phyloP scores from a whole-genome alignment of 2,888 invertebrate species.

The Tenthredo amoena region DNA sequence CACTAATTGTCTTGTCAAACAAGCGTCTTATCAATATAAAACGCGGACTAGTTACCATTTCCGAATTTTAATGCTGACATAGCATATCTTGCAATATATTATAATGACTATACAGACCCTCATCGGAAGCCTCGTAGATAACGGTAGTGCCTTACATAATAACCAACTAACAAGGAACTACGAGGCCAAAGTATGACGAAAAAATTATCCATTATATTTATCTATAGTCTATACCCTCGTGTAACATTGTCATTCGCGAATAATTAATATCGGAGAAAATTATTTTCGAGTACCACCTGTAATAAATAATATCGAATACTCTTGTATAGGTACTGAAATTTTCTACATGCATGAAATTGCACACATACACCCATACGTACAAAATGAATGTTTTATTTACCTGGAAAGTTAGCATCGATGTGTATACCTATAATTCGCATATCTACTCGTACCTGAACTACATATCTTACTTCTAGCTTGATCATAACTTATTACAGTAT shows the following conservation, averaged over 20 bases:
- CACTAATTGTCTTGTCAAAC: background rate
- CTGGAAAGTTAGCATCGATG: background rate
- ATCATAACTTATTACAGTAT: slow-evolving; percentile 9
- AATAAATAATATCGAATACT: background rate
- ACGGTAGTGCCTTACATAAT: background rate
- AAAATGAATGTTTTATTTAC: background rate
- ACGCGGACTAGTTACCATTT: background rate
- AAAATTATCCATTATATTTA: background rate
- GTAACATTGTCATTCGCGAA: background rate
- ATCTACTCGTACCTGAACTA: background rate
- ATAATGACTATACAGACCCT: background rate
- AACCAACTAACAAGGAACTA: background rate
- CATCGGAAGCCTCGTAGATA: background rate
- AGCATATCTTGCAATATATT: background rate
- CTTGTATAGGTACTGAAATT: background rate
- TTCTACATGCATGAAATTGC: background rate
- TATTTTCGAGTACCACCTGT: background rate
- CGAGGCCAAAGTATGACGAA: background rate
- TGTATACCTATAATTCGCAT: background rate
- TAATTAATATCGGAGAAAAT: background rate
- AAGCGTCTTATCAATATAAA: background rate
- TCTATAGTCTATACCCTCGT: background rate
- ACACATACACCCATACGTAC: background rate
- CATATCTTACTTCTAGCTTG: background rate
- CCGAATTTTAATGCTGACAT: background rate